These are phyloP conservation scores for Glaucomys volans DNA, from an alignment of 2,113 vertebrate genomes.

Conservation along the genomic window DNA sequence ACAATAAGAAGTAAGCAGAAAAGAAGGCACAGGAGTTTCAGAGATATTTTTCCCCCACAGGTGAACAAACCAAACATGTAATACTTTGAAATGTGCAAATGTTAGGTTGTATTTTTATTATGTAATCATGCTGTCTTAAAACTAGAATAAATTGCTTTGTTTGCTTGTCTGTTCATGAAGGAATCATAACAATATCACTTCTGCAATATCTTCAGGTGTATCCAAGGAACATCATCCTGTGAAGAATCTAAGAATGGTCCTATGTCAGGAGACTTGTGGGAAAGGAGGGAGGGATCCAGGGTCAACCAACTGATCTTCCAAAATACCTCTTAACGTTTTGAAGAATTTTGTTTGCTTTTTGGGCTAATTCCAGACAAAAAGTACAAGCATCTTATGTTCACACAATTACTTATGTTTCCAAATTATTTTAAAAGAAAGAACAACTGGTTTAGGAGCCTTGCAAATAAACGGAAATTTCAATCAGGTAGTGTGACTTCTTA, in stretches of 20 bases:
- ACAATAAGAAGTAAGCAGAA: neutral
- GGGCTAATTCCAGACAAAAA: slow-evolving; percentile 49
- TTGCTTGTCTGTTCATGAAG: neutral
- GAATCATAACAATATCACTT: neutral
- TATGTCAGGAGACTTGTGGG: neutral
- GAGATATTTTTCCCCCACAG: neutral
- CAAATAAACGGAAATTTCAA: slow-evolving; percentile 60
- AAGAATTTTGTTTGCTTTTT: slow-evolving; percentile 4
- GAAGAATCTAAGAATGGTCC: neutral
- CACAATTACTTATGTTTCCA: neutral
- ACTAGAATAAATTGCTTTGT: neutral
- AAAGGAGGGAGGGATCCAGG: neutral
- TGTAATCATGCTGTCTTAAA: neutral
- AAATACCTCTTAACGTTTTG: neutral
- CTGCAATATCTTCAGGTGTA: neutral
- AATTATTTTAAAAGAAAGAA: slow-evolving; percentile 48
- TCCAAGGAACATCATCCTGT: neutral
- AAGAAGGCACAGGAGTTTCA: neutral
- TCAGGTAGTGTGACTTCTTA: slow-evolving; percentile 62
- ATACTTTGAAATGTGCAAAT: slow-evolving; percentile 31
- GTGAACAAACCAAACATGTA: neutral
- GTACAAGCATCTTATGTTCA: neutral
- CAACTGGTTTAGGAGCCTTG: slow-evolving; percentile 73
- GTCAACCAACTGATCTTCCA: neutral
- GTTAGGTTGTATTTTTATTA: slow-evolving; percentile 34